Conservation (phyloP, 2,797 vertebrate genomes). For the Silurus aristotelis region DNA sequence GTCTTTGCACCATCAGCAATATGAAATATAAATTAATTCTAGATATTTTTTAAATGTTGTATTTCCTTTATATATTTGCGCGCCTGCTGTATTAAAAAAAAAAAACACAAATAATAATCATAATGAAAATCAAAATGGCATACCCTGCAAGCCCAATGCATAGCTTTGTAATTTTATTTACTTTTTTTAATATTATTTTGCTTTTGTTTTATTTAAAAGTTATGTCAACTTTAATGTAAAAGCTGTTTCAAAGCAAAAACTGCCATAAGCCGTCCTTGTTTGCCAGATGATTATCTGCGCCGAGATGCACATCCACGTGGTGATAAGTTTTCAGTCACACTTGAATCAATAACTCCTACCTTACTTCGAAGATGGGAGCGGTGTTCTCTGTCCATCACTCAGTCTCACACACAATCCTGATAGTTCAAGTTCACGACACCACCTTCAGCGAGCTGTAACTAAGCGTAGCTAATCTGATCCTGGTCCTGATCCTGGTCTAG, state of each 20-base stretch:
- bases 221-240: background rate
- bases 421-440: background rate
- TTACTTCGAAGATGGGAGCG: constrained; percentile 26
- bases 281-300: background rate
- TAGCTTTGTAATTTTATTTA: background rate
- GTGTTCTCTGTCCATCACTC: constrained; percentile 31
- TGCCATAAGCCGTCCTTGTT: background rate
- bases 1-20: background rate
- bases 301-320: background rate
- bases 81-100: too few relatives aligned
- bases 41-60: too few relatives aligned
- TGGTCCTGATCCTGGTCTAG: background rate
- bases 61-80: too few relatives aligned
- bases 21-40: too few relatives aligned
- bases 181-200: background rate
- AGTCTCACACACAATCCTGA: background rate
- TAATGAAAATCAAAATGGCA: background rate
- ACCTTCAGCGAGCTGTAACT: background rate
- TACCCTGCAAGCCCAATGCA: background rate
- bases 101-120: background rate
- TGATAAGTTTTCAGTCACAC: background rate
- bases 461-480: background rate
- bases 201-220: background rate
- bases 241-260: background rate
- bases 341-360: constrained; percentile 33